A percentile compares a stretch with the other conserved stretches of the same genome.
phyloP scores from a whole-genome alignment of 92 coral and sea anemone species.

The Umimayanthus chanpuru region DNA sequence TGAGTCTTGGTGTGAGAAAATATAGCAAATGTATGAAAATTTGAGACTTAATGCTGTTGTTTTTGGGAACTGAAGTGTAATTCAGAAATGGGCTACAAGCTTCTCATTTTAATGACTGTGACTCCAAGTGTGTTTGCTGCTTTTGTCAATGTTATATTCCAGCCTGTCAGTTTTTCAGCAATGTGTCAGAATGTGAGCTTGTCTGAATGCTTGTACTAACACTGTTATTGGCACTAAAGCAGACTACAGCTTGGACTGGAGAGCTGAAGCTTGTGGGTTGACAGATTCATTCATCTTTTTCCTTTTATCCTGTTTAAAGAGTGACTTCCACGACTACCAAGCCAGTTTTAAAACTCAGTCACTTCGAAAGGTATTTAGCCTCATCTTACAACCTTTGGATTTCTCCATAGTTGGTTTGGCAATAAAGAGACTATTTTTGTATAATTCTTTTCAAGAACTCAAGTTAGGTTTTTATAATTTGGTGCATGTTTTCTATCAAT shows the following conservation, averaged over 20 bases:
- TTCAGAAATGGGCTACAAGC: too few relatives aligned
- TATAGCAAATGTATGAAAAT: too few relatives aligned
- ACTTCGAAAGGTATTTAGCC: constrained; percentile 37
- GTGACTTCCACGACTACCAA: constrained; percentile 80
- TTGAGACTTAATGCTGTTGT: too few relatives aligned
- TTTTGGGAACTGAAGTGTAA: too few relatives aligned
- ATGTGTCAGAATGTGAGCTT: not conserved
- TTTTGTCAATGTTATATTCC: not conserved
- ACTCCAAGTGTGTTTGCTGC: too few relatives aligned
- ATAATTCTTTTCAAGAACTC: too few relatives aligned
- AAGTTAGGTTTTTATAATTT: too few relatives aligned
- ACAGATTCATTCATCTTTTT: not conserved
- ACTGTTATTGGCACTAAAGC: constrained; percentile 17
- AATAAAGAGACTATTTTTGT: not conserved
- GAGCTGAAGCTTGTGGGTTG: constrained; percentile 8
- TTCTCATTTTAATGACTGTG: too few relatives aligned
- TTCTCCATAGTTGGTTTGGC: not conserved
- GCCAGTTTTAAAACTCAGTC: constrained; percentile 48
- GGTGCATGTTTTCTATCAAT: too few relatives aligned
- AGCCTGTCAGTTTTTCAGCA: not conserved
- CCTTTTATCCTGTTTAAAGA: constrained; percentile 52
- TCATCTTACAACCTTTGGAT: not conserved
- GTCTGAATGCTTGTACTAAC: not conserved
- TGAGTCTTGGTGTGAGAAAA: too few relatives aligned
- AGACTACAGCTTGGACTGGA: constrained; percentile 19